These are phyloP conservation scores for Tuta absoluta DNA, from an alignment of 2,888 invertebrate species.

Conservation along the genomic window DNA sequence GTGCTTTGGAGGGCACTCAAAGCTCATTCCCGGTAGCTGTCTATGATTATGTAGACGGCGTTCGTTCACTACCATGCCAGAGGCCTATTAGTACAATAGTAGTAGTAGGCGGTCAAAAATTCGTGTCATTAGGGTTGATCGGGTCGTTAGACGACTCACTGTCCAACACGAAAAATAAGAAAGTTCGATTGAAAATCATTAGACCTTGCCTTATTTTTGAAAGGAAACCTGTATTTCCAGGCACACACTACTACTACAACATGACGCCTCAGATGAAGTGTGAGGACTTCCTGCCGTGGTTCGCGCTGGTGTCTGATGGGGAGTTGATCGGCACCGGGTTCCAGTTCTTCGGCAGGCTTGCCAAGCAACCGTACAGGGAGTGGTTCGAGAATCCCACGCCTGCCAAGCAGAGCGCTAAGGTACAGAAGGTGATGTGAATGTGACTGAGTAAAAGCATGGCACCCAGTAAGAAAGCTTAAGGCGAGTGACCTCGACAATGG, in stretches of 20 bases:
- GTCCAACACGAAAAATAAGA: too few relatives aligned
- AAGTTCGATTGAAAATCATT: not conserved
- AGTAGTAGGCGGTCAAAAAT: too few relatives aligned
- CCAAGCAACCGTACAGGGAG: constrained; percentile 40
- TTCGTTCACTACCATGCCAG: too few relatives aligned
- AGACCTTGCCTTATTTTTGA: not conserved
- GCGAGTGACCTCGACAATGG: too few relatives aligned
- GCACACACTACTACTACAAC: constrained; percentile 66
- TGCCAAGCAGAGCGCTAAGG: constrained; percentile 42
- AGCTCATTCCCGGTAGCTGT: too few relatives aligned
- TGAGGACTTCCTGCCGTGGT: constrained; percentile 60
- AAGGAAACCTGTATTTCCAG: constrained; percentile 37
- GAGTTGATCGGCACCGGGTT: constrained; percentile 62
- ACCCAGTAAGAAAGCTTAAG: too few relatives aligned
- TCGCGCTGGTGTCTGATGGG: constrained; percentile 54
- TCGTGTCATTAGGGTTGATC: too few relatives aligned
- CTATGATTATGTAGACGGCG: too few relatives aligned
- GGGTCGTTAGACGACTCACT: too few relatives aligned
- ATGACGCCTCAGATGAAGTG: constrained; percentile 56
- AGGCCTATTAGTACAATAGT: too few relatives aligned
- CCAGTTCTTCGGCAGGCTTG: constrained; percentile 54
- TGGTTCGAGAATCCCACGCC: constrained; percentile 57
- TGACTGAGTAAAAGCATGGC: too few relatives aligned
- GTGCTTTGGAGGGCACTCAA: too few relatives aligned
- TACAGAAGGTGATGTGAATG: constrained; percentile 28